Conservation (phyloP, 2,888 invertebrate genomes). For the Apotomis betuletana region DNA sequence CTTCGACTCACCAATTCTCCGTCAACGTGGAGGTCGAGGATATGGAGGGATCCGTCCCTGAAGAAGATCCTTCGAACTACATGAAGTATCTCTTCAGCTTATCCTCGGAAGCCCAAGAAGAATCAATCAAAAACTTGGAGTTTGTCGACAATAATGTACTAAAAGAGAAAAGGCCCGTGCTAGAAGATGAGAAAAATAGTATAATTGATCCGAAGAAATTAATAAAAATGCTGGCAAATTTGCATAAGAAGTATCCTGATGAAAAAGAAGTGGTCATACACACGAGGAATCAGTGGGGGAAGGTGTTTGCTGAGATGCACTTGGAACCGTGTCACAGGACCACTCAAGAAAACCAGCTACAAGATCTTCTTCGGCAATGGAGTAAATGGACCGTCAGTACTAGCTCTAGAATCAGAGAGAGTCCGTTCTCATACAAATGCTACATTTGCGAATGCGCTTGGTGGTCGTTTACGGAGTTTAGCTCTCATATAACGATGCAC, state of each 20-base stretch:
- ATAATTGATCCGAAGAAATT: conserved; percentile 15
- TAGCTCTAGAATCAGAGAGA: conserved; percentile 40
- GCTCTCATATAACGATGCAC: conserved; percentile 52
- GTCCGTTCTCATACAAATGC: conserved; percentile 62
- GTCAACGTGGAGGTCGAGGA: conserved; percentile 51
- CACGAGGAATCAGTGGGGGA: conserved; percentile 35
- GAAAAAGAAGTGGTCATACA: conserved; percentile 19
- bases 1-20: conserved; percentile 42
- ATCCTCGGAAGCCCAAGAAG: conserved; percentile 8
- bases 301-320: conserved; percentile 48
- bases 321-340: no score
- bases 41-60: conserved; percentile 37
- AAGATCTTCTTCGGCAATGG: conserved; percentile 43
- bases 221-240: not conserved
- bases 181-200: not conserved
- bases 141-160: conserved; percentile 14
- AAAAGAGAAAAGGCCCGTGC: not conserved
- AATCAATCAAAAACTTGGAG: not conserved
- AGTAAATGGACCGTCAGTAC: conserved; percentile 43
- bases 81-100: conserved; percentile 36
- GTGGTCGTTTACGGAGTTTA: conserved; percentile 60
- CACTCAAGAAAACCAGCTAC: conserved; percentile 43
- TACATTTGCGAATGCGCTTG: conserved; percentile 57
- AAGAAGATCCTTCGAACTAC: conserved; percentile 25
- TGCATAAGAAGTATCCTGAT: conserved; percentile 14